Evolutionary conservation across 1,140 invertebrate species (phyloP).

Genomic region (Drosophila ficusphila): DNA sequence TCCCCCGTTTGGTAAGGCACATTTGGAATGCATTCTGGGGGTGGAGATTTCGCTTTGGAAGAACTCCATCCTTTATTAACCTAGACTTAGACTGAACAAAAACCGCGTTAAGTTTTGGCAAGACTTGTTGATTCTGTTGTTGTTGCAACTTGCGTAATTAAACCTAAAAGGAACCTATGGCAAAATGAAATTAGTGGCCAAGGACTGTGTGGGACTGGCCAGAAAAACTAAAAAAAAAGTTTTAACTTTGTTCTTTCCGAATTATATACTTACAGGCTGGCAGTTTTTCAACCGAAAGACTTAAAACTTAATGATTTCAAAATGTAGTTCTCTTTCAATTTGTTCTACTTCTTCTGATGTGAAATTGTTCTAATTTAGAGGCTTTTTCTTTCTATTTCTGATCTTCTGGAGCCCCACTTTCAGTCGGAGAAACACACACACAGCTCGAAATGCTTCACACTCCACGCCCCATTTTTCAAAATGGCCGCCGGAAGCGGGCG

Average conservation of each 20-base stretch:
- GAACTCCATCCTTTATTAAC: constrained; percentile 7
- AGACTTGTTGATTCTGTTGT: constrained; percentile 83
- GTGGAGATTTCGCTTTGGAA: constrained; percentile 1
- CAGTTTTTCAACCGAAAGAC: too few species aligned
- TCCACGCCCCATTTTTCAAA: constrained; percentile 39
- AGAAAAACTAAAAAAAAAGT: too few species aligned
- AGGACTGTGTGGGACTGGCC: not conserved
- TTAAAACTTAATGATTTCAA: not conserved
- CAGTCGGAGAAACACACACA: constrained; percentile 3
- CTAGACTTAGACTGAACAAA: constrained; percentile 40
- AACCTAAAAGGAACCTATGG: constrained; percentile 71
- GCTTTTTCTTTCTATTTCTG: not conserved
- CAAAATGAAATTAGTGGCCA: constrained; percentile 41
- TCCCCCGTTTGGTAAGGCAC: constrained; percentile 62
- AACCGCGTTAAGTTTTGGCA: constrained; percentile 73
- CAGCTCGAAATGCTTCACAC: constrained; percentile 68
- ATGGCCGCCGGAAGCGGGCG: constrained; percentile 66
- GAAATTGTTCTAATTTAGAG: not conserved
- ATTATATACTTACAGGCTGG: too few species aligned
- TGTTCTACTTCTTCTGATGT: not conserved
- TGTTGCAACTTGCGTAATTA: constrained; percentile 46
- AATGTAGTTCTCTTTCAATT: too few species aligned
- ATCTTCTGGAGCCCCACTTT: constrained; percentile 21
- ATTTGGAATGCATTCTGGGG: constrained; percentile 76
- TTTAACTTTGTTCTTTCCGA: too few species aligned